Conservation (phyloP, 2,888 invertebrate species). For the Patella depressa region DNA sequence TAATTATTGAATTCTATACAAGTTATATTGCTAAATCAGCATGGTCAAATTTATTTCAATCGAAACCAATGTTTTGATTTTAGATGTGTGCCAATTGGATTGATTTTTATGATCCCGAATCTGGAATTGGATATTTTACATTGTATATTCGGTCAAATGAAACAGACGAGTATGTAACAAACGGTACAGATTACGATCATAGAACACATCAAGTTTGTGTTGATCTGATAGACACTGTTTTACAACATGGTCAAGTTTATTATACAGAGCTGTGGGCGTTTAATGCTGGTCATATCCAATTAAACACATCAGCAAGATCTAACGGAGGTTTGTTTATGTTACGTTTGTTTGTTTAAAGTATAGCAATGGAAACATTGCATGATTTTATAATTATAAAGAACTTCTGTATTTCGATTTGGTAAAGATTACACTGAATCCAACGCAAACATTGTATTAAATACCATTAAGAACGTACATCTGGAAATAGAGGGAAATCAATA, state of each 20-base stretch:
- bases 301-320: constrained; percentile 40
- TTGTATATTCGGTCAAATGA: constrained; percentile 37
- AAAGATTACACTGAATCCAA: no score
- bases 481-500: no score
- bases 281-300: constrained; percentile 48
- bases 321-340: constrained; percentile 36
- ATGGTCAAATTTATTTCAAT: no score
- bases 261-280: constrained; percentile 44
- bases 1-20: no score
- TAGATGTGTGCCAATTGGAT: constrained; percentile 55
- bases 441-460: no score
- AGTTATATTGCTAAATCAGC: no score
- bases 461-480: no score
- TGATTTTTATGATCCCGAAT: constrained; percentile 53
- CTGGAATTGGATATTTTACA: constrained; percentile 47
- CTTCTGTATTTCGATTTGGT: no score
- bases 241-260: constrained; percentile 42
- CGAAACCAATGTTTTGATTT: constrained; percentile 11
- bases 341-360: no score
- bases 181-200: constrained; percentile 27
- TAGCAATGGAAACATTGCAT: no score
- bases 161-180: constrained; percentile 31
- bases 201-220: constrained; percentile 36
- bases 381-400: no score
- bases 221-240: constrained; percentile 26